Evolutionary conservation across 2,888 invertebrate genomes (phyloP).

Genomic region (Rhamphomyia laevipes): DNA sequence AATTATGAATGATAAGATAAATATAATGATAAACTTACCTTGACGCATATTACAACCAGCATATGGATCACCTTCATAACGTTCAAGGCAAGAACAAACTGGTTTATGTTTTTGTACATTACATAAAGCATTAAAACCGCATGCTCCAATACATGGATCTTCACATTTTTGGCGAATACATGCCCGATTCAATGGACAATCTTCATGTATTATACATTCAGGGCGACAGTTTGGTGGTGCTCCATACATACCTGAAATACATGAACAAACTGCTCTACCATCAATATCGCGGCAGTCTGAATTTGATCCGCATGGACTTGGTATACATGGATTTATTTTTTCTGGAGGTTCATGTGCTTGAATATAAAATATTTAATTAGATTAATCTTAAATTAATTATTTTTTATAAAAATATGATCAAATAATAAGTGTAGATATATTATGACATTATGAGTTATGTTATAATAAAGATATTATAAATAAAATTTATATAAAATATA

Average conservation of each 20-base stretch:
- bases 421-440: background rate
- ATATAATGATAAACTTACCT: constrained; percentile 40
- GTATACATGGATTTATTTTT: constrained; percentile 47
- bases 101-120: constrained; percentile 59
- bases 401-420: background rate
- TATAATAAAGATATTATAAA: background rate
- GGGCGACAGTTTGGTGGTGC: constrained; percentile 68
- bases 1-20: background rate
- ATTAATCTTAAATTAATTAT: background rate
- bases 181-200: constrained; percentile 58
- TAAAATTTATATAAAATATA: background rate
- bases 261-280: constrained; percentile 61
- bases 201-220: constrained; percentile 60
- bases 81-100: constrained; percentile 57
- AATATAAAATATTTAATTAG: background rate
- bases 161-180: constrained; percentile 61
- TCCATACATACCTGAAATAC: constrained; percentile 60
- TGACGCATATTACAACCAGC: constrained; percentile 53
- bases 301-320: constrained; percentile 67
- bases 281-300: constrained; percentile 58
- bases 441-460: too few species aligned
- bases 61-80: constrained; percentile 69
- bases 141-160: constrained; percentile 64
- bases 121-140: constrained; percentile 60
- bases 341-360: background rate